Evolutionary conservation across 2,888 invertebrate species (phyloP).

Genomic region (Rugalucina vietnamica): DNA sequence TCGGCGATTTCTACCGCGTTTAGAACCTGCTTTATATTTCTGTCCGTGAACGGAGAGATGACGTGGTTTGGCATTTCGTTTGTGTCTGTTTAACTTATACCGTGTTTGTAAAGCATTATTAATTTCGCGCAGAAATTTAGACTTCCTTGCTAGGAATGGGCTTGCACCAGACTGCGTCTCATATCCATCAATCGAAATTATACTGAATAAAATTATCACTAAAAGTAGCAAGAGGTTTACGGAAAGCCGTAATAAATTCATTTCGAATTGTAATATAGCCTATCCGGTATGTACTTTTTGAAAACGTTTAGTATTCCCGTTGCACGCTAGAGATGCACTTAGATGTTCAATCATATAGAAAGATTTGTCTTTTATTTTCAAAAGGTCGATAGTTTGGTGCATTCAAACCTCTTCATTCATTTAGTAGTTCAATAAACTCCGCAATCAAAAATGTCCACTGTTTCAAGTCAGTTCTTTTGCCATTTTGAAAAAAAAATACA

Average conservation of each 20-base stretch:
- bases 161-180: too few relatives aligned
- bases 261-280: too few relatives aligned
- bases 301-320: neutral
- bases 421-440: neutral
- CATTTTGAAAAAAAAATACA: too few relatives aligned
- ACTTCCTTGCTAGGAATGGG: too few relatives aligned
- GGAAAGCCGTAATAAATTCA: too few relatives aligned
- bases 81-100: too few relatives aligned
- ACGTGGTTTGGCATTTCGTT: neutral
- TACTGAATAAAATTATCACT: too few relatives aligned
- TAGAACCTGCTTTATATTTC: neutral
- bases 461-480: too few relatives aligned
- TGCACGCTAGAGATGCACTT: neutral
- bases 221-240: too few relatives aligned
- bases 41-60: neutral
- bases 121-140: too few relatives aligned
- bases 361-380: neutral
- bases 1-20: neutral
- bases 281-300: neutral
- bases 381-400: neutral
- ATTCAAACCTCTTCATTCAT: neutral
- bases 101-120: too few relatives aligned
- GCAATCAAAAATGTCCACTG: neutral
- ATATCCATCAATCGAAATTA: too few relatives aligned
- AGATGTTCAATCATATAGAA: neutral